Conservation (phyloP, 35 echinoderm and acorn worm genomes). For the Patiria miniata region DNA sequence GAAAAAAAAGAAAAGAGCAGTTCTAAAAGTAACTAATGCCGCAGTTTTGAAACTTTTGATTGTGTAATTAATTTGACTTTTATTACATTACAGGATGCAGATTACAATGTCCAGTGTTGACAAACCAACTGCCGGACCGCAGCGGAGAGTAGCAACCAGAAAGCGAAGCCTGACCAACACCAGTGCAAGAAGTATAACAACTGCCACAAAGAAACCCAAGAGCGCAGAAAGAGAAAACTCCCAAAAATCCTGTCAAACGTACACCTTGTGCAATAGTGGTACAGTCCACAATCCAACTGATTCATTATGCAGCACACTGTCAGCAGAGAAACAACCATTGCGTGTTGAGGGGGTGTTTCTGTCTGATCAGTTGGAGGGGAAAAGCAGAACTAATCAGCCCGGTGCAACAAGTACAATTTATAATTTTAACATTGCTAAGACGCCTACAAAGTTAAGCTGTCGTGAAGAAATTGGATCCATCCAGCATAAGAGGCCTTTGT, state of each 20-base stretch:
- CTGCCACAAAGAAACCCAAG: neutral
- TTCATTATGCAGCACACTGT: neutral
- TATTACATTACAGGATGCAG: neutral
- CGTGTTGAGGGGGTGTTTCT: neutral
- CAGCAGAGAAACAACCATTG: neutral
- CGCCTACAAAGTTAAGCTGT: neutral
- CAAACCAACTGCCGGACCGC: neutral
- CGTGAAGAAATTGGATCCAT: neutral
- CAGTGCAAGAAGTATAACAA: neutral
- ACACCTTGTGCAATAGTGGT: neutral
- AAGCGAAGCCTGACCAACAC: neutral
- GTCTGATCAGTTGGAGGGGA: neutral
- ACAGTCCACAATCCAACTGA: neutral
- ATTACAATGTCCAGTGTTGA: neutral
- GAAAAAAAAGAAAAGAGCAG: no score
- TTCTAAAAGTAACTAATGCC: no score
- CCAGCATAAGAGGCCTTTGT: neutral
- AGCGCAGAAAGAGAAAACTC: neutral
- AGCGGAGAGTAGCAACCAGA: conserved; percentile 4
- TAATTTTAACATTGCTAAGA: neutral
- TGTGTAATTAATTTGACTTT: no score
- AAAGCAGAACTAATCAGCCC: neutral
- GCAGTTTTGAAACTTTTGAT: no score
- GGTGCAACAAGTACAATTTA: neutral
- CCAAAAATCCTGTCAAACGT: no score